Evolutionary conservation across 2,797 vertebrate genomes (phyloP).

Genomic region (Epinephelus awoara): DNA sequence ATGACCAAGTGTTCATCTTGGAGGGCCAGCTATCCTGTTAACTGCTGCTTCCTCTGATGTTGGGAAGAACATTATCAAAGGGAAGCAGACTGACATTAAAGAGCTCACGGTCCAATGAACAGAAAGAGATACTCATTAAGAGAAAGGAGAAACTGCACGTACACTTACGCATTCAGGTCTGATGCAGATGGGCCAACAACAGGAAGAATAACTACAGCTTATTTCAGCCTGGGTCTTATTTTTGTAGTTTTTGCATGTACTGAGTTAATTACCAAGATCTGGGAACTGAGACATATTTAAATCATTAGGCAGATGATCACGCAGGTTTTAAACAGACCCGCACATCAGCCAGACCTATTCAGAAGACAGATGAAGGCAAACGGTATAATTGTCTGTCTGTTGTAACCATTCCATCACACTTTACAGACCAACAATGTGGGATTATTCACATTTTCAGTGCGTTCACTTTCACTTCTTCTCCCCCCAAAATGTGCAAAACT

Average conservation of each 20-base stretch:
- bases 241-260: not conserved
- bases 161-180: slow-evolving; percentile 9
- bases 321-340: not conserved
- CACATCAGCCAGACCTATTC: not conserved
- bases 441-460: not conserved
- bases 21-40: slow-evolving; percentile 37
- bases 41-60: slow-evolving; percentile 47
- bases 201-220: not conserved
- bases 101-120: slow-evolving; percentile 11
- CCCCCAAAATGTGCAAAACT: too few species aligned
- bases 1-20: slow-evolving; percentile 41
- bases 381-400: not conserved
- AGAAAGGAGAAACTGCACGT: not conserved
- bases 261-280: not conserved
- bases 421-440: not conserved
- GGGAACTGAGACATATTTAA: not conserved
- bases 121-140: slow-evolving; percentile 9
- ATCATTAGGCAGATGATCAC: too few species aligned
- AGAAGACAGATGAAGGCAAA: not conserved
- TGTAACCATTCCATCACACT: not conserved
- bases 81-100: slow-evolving; percentile 26
- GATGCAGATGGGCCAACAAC: not conserved
- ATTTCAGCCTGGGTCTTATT: not conserved
- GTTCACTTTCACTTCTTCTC: not conserved
- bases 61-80: slow-evolving; percentile 46